Evolutionary conservation across 2,797 vertebrate species (phyloP), one percentile per base, ranked within the genome.

Genomic region (Trichosurus vulpecula): DNA sequence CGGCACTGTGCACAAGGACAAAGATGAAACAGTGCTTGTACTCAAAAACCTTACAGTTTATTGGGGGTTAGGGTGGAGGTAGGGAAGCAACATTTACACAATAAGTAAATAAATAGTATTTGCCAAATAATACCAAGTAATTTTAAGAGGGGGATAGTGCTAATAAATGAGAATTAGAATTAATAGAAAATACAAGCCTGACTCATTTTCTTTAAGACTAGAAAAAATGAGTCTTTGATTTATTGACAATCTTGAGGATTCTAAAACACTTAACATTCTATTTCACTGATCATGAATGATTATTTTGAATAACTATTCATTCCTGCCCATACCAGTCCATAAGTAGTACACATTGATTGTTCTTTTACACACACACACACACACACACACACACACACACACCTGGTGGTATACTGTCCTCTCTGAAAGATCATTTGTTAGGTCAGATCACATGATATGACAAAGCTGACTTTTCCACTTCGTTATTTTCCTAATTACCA

Each of bases 401-500:
- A 35, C 61, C 0, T 13, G n/a, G 35, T 4, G 54, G 91, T 52
- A 47, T 6, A 1, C 0, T 4, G n/a, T 9, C 3, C 16, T n/a
- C 14, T 0, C 58, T 0, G 0, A 91, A 1, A 10, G 0, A 27
- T 2, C 52, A 41, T 92, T 96, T 92, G 6, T 41, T 2, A 55
- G 81, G 41, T 94, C 92, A 94, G 61, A 92, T 54, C 91, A 93
- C 1, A 90, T 30, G 74, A 87, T 14, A 53, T 90, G 92, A 94
- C 47, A 35, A 5, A 52, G 87, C 19, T 35, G 87, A 66, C 12
- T 89, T 91, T 93, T 87, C 61, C 30, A 31, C 6, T 92, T 97
- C 91, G 0, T 93, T 93, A 95, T 95, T 94, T 74, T 91, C 58
- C 87, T 95, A 90, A 8, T 92, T 95, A 89, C 90, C 57, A 90